Evolutionary conservation across 1,140 invertebrate genomes (phyloP).

Genomic region (Lepidostoma basale): DNA sequence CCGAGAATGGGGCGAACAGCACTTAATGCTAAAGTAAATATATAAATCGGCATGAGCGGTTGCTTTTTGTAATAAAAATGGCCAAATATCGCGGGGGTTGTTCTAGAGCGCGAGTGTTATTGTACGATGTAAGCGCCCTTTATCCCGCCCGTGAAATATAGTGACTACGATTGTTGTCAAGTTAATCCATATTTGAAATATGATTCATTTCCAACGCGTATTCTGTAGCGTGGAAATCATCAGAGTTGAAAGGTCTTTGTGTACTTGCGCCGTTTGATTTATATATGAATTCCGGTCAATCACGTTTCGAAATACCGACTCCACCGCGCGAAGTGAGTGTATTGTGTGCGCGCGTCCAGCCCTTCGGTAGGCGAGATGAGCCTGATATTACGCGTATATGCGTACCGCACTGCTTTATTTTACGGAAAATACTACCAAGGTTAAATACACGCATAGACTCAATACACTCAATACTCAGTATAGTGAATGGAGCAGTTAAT

Average conservation of each 20-base stretch:
- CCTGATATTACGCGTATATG: too few species aligned
- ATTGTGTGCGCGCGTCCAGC: too few species aligned
- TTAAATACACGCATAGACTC: too few species aligned
- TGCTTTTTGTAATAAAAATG: conserved; percentile 43
- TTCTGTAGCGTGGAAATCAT: conserved; percentile 6
- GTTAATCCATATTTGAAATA: conserved; percentile 26
- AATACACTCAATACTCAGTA: too few species aligned
- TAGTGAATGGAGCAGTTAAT: too few species aligned
- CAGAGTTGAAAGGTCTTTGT: conserved; percentile 14
- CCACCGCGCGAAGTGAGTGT: too few species aligned
- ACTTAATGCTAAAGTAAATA: conserved; percentile 45
- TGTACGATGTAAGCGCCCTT: background rate
- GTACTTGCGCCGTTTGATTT: conserved; percentile 5
- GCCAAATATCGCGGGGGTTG: conserved; percentile 11
- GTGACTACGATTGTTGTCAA: conserved; percentile 19
- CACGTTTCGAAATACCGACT: background rate
- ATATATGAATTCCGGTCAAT: background rate
- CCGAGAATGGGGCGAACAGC: conserved; percentile 15
- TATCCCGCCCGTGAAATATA: conserved; percentile 13
- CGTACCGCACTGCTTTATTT: too few species aligned
- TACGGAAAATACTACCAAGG: too few species aligned
- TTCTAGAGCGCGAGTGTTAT: background rate
- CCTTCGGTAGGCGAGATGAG: too few species aligned
- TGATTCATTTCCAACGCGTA: conserved; percentile 19
- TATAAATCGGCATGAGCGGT: conserved; percentile 42